phyloP scores from a whole-genome alignment of 1,140 invertebrate genomes.

The Latrodectus geometricus region DNA sequence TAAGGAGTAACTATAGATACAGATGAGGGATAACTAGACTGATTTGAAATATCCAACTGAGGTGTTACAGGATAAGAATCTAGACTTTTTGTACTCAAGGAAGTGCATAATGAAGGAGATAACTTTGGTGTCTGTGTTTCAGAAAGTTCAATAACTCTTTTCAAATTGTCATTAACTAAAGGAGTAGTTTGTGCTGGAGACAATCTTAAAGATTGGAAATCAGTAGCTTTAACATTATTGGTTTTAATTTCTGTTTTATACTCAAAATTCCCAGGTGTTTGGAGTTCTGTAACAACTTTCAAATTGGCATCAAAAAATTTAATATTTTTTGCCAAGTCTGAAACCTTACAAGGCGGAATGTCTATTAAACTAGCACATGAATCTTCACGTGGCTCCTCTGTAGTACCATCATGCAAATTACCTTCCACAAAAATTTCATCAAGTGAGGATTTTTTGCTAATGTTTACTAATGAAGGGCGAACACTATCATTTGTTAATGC shows the following conservation, averaged over 20 bases:
- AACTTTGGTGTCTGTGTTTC: too few species aligned
- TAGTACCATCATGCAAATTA: background rate
- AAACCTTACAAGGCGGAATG: background rate
- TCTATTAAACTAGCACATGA: slow-evolving; percentile 24
- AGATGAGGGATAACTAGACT: background rate
- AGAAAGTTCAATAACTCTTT: too few species aligned
- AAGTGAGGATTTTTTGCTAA: background rate
- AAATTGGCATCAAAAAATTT: background rate
- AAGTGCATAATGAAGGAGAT: too few species aligned
- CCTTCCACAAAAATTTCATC: background rate
- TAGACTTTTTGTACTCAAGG: too few species aligned
- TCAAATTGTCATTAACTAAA: too few species aligned
- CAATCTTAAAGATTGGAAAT: too few species aligned
- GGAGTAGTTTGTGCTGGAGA: too few species aligned
- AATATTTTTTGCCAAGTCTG: slow-evolving; percentile 26
- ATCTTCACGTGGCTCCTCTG: background rate
- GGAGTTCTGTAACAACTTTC: too few species aligned
- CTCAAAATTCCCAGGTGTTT: too few species aligned
- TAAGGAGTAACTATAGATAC: background rate
- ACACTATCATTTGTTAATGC: slow-evolving; percentile 15
- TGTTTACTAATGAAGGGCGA: background rate
- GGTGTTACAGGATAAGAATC: too few species aligned
- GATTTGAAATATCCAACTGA: background rate
- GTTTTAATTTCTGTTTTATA: too few species aligned
- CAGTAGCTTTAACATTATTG: too few species aligned